Conservation (phyloP, 2,888 invertebrate species). For the Cryptus armator region DNA sequence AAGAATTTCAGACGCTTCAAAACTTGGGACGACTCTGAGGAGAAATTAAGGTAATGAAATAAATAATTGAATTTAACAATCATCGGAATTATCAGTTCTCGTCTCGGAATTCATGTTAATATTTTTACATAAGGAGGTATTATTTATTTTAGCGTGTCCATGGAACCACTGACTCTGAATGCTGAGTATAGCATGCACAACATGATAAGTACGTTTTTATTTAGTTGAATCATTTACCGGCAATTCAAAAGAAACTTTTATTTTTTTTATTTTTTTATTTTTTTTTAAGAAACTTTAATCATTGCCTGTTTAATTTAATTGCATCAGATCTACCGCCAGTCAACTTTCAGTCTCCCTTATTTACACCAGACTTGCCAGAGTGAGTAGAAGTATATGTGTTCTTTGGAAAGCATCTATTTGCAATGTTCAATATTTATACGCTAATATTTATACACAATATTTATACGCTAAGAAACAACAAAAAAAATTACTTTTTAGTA, state of each 20-base stretch:
- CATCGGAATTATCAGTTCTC: not conserved
- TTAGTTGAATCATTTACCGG: not conserved
- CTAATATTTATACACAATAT: no score
- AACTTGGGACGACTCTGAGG: not conserved
- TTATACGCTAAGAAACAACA: not conserved
- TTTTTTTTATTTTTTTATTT: no score
- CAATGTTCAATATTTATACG: not conserved
- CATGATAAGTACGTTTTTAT: constrained; percentile 74
- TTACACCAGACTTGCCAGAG: constrained; percentile 72
- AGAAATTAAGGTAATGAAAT: not conserved
- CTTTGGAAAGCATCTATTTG: not conserved
- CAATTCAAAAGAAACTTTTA: not conserved
- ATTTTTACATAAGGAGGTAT: not conserved
- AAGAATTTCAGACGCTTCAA: constrained; percentile 18
- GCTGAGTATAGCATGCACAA: constrained; percentile 77
- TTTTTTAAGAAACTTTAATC: not conserved
- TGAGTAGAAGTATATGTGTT: constrained; percentile 65
- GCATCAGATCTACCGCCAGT: constrained; percentile 68
- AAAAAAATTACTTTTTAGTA: constrained; percentile 40
- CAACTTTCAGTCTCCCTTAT: constrained; percentile 70
- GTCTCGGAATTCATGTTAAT: no score
- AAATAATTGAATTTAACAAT: not conserved
- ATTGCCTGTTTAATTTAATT: not conserved
- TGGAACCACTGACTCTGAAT: constrained; percentile 65
- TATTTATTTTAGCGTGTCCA: constrained; percentile 38